Percentiles rank a stretch among this genome's conserved stretches.
Evolutionary conservation across 2,113 vertebrate species (phyloP).

Genomic region (Cranoglanis bouderius): DNA sequence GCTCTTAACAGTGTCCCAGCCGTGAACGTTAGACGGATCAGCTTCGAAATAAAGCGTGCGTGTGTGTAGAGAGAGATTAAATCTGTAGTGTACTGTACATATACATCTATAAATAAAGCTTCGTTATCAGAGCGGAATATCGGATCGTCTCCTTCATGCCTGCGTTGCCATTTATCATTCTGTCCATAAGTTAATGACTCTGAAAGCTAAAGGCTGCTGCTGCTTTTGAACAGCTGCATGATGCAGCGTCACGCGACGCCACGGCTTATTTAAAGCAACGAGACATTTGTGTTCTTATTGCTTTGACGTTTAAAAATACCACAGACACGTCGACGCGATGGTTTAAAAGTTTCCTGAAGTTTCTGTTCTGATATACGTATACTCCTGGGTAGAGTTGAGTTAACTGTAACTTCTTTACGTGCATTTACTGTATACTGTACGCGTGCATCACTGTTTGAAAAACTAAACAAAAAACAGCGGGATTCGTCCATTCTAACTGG

Average conservation of each 20-base stretch:
- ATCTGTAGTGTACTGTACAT: background rate
- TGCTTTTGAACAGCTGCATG: constrained; percentile 32
- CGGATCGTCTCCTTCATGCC: constrained; percentile 48
- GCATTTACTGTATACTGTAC: background rate
- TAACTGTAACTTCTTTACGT: background rate
- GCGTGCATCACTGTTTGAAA: background rate
- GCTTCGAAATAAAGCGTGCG: background rate
- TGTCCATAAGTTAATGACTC: constrained; percentile 53
- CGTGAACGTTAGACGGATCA: background rate
- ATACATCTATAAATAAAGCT: constrained; percentile 60
- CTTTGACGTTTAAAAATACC: background rate
- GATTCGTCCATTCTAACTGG: background rate
- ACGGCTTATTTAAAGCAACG: constrained; percentile 3
- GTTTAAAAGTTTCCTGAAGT: background rate
- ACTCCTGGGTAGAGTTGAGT: background rate
- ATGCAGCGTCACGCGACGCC: background rate
- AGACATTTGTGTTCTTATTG: background rate
- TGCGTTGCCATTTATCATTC: constrained; percentile 59
- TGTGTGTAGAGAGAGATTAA: background rate
- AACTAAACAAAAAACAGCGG: background rate
- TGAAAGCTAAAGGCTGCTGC: constrained; percentile 47
- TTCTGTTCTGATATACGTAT: too few species aligned
- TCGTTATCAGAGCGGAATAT: constrained; percentile 43
- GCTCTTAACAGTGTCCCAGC: background rate
- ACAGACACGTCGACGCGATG: too few species aligned